Base-by-base conservation (phyloP, 2,113 vertebrate genomes). In the Scatophagus argus region DNA sequence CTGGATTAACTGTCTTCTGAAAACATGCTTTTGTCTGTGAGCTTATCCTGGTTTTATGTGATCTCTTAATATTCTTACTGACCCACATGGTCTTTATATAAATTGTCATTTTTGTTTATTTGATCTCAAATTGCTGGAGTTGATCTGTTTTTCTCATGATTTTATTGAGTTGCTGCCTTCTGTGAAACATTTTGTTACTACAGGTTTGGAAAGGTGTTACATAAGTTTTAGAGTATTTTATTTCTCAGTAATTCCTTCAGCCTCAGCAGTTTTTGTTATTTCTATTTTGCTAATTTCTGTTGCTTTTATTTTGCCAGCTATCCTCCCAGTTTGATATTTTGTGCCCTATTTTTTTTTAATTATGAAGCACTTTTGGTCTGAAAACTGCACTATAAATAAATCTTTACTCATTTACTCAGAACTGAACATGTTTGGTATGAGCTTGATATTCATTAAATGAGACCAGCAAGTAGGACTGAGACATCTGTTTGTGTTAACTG, bases 401-500 rank as follows among this genome's bases (percentile, higher is more conserved):
- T 49, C 19, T 41, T 23, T 25, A n/a, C 39, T 62, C 77, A 68
- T 23, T 51, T 25, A 43, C 44, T 68, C 32, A 23, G 32, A 60
- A 44, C 65, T 49, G 60, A 59, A 58, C 23, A 76, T 23, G 49
- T 82, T 38, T 69, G 46, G 81, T 56, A 44, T 73, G 19, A 83
- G 73, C 74, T 82, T 32, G 29, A 74, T 61, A 25, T 39, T 27
- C 32, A 8, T 58, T 60, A 29, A 82, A 77, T 41, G 47, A 85
- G 71, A 77, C 16, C 74, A 1, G 32, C 31, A 31, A 71, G 59
- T 73, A 47, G 41, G 69, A 46, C 17, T 0, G 29, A 82, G 64
- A 64, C 74, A 81, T 88, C 83, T 76, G 66, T 52, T 58, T 81
- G 66, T 46, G 41, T 58, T 65, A 74, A 66, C 43, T 21, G 12